These are phyloP conservation scores for Chymomyza fuscimana DNA, from an alignment of 2,888 invertebrate species.

Conservation along the genomic window DNA sequence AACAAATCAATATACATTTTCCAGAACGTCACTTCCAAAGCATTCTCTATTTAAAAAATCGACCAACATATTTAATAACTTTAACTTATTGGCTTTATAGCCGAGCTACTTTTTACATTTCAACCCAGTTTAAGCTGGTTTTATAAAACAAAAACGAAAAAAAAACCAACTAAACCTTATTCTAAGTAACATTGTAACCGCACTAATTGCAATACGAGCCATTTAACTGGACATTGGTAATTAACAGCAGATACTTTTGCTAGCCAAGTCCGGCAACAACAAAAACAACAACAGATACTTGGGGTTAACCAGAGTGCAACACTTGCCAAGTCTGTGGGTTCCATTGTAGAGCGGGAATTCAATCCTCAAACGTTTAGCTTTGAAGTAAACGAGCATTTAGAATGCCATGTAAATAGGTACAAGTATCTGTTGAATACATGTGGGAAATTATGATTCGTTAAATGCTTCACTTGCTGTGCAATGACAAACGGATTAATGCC, in stretches of 20 bases:
- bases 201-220: slow-evolving; percentile 67
- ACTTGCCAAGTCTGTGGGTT: slow-evolving; percentile 47
- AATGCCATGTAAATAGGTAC: slow-evolving; percentile 33
- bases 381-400: slow-evolving; percentile 63
- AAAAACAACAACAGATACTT: slow-evolving; percentile 50
- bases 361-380: slow-evolving; percentile 37
- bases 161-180: neutral
- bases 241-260: slow-evolving; percentile 53
- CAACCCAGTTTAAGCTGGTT: neutral
- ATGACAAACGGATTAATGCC: slow-evolving; percentile 59
- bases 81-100: no score
- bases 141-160: neutral
- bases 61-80: no score
- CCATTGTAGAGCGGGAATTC: neutral
- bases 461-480: slow-evolving; percentile 58
- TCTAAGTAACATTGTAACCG: slow-evolving; percentile 33
- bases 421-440: slow-evolving; percentile 42
- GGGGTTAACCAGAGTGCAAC: slow-evolving; percentile 75
- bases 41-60: no score
- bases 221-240: slow-evolving; percentile 65
- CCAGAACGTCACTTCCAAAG: no score
- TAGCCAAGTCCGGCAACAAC: slow-evolving; percentile 24
- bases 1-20: no score
- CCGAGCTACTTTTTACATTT: neutral
- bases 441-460: slow-evolving; percentile 75